Percentiles rank a stretch among this genome's conserved stretches.
These are phyloP conservation scores for Meganola albula DNA, from an alignment of 2,888 invertebrate genomes.

Conservation along the genomic window DNA sequence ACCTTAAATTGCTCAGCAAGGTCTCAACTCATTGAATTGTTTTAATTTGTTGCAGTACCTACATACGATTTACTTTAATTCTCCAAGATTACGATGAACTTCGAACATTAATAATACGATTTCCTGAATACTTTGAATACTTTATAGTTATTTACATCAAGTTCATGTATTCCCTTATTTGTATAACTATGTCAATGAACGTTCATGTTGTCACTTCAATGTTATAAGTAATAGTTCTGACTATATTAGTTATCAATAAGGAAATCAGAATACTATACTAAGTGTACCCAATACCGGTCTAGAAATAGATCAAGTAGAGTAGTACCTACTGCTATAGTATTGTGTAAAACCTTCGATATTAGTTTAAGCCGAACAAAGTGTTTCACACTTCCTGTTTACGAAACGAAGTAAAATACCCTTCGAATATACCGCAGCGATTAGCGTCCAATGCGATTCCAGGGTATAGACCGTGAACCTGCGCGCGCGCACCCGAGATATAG, in stretches of 20 bases:
- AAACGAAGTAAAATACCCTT: conserved; percentile 45
- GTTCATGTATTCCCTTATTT: conserved; percentile 6
- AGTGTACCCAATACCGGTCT: conserved; percentile 21
- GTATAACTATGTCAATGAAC: conserved; percentile 13
- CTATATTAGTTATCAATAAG: conserved; percentile 22
- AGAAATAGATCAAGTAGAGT: conserved; percentile 25
- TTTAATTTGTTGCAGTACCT: too few species aligned
- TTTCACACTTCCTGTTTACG: conserved; percentile 46
- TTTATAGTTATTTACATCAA: conserved; percentile 4
- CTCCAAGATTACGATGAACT: too few species aligned
- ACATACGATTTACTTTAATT: too few species aligned
- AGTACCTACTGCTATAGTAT: conserved; percentile 9
- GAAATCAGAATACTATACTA: conserved; percentile 18
- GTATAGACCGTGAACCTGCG: conserved; percentile 69
- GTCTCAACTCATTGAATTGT: too few species aligned
- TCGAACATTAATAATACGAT: too few species aligned
- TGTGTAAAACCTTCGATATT: conserved; percentile 29
- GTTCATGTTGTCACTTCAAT: conserved; percentile 6
- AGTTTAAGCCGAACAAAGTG: conserved; percentile 32
- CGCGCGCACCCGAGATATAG: conserved; percentile 54
- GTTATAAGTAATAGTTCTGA: conserved; percentile 5
- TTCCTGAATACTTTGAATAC: too few species aligned
- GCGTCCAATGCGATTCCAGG: conserved; percentile 60
- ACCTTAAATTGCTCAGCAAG: too few species aligned
- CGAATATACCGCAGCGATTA: conserved; percentile 44